These are phyloP conservation scores for Platycnemis pennipes DNA, from an alignment of 2,888 invertebrate genomes.

Conservation along the genomic window DNA sequence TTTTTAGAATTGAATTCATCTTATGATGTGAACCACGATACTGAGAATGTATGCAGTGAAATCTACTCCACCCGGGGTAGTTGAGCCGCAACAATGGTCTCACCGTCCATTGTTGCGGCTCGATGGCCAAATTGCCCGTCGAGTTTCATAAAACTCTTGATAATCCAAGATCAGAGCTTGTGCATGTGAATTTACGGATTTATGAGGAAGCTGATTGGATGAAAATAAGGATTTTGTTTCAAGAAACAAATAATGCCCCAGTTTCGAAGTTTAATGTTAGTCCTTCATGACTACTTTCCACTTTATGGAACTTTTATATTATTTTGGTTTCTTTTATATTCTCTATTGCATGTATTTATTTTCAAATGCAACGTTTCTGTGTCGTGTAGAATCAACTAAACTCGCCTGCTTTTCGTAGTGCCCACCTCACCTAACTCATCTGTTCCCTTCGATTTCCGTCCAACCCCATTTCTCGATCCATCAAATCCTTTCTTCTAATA, in stretches of 20 bases:
- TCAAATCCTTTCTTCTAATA: neutral
- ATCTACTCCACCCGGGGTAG: neutral
- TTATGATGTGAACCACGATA: no score
- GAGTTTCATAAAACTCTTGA: neutral
- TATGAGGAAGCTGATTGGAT: no score
- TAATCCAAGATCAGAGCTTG: neutral
- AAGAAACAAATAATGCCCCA: neutral
- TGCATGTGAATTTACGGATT: neutral
- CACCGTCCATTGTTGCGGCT: neutral
- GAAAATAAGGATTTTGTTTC: no score
- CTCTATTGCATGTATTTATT: no score
- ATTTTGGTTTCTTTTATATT: no score
- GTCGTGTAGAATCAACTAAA: neutral
- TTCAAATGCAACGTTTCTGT: no score
- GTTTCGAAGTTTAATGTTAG: neutral
- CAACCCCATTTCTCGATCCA: neutral
- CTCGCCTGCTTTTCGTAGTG: neutral
- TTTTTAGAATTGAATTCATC: no score
- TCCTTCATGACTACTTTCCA: no score
- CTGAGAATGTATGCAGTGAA: no score
- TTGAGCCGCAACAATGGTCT: no score
- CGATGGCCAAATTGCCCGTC: neutral
- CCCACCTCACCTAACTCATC: neutral
- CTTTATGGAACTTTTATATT: no score
- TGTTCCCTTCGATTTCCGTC: neutral